Conservation (phyloP, 92 coral and sea anemone species). For the Porites evermanni region DNA sequence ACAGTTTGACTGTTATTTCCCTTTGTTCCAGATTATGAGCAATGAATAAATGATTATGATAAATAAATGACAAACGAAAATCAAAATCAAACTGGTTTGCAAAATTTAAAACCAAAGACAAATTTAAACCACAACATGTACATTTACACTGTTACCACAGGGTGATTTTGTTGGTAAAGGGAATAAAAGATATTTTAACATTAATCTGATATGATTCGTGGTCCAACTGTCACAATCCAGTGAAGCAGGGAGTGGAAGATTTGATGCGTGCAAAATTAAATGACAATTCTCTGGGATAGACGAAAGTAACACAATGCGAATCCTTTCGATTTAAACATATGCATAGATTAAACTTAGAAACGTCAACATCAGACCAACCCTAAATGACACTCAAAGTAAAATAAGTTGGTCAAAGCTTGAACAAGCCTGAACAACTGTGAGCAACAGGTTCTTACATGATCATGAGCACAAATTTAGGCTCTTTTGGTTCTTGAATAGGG, state of each 20-base stretch:
- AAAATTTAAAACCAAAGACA: too few species aligned
- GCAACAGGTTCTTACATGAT: background rate
- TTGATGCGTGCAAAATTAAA: slow-evolving; percentile 15
- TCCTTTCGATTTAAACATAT: slow-evolving; percentile 17
- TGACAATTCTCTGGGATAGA: slow-evolving; percentile 29
- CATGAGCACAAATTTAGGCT: too few species aligned
- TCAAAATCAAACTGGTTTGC: too few species aligned
- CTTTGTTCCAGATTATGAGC: too few species aligned
- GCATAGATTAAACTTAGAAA: slow-evolving; percentile 23
- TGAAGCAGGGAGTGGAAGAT: slow-evolving; percentile 23
- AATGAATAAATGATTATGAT: too few species aligned
- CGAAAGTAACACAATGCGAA: slow-evolving; percentile 10
- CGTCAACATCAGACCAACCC: slow-evolving; percentile 20
- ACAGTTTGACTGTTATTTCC: too few species aligned
- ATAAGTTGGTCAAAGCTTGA: slow-evolving; percentile 22
- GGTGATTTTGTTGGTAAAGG: slow-evolving; percentile 12
- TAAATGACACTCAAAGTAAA: slow-evolving; percentile 10
- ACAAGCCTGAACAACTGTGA: slow-evolving; percentile 29
- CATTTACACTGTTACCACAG: slow-evolving; percentile 4
- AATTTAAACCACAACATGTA: background rate
- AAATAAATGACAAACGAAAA: too few species aligned
- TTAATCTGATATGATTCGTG: slow-evolving; percentile 10
- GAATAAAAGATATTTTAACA: slow-evolving; percentile 16
- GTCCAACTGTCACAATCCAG: slow-evolving; percentile 17
- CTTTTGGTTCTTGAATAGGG: too few species aligned